Evolutionary conservation across 2,888 invertebrate species (phyloP).

Genomic region (Melanchra persicariae): DNA sequence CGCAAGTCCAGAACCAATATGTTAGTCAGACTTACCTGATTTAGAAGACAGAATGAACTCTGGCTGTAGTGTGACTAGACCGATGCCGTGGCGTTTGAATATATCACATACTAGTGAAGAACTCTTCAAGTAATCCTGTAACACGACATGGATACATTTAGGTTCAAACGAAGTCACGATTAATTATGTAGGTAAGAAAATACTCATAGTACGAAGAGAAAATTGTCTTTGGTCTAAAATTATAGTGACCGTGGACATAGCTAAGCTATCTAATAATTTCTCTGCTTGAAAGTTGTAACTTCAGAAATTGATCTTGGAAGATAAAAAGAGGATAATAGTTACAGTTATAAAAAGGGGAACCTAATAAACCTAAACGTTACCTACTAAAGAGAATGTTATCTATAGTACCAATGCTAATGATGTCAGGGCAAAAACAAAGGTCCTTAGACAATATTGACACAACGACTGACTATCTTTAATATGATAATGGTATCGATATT

Average conservation of each 20-base stretch:
- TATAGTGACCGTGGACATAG: neutral
- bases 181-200: constrained; percentile 21
- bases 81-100: constrained; percentile 95
- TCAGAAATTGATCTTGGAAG: neutral
- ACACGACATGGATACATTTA: constrained; percentile 22
- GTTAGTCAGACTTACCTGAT: constrained; percentile 71
- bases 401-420: constrained; percentile 4
- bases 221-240: constrained; percentile 16
- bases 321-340: neutral
- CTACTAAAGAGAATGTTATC: neutral
- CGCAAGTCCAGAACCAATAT: neutral
- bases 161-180: neutral
- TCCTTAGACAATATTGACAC: constrained; percentile 34
- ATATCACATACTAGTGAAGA: constrained; percentile 92
- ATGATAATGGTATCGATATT: constrained; percentile 32
- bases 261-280: constrained; percentile 4
- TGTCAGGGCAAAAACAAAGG: constrained; percentile 39
- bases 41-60: constrained; percentile 91
- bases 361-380: too few species aligned
- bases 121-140: constrained; percentile 84
- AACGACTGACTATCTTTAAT: constrained; percentile 25
- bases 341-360: neutral
- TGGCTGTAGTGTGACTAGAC: constrained; percentile 96
- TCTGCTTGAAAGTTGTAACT: neutral
- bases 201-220: constrained; percentile 7